These are phyloP conservation scores for Dryoscopus gambensis DNA, from an alignment of 2,113 vertebrate species.

Conservation along the genomic window DNA sequence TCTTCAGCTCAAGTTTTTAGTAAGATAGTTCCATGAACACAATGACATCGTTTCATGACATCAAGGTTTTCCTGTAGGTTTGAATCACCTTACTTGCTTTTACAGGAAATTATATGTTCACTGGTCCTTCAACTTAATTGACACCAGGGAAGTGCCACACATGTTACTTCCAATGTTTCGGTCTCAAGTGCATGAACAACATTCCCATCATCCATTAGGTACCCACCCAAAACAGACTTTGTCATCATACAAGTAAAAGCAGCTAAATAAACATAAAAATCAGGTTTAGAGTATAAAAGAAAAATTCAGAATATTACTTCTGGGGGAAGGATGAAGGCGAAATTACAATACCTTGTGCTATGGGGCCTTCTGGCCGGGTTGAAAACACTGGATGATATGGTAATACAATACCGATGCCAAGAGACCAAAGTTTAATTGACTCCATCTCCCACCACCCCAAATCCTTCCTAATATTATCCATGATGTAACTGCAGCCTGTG, in stretches of 20 bases:
- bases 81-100: background rate
- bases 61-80: conserved; percentile 33
- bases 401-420: background rate
- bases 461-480: background rate
- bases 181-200: background rate
- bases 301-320: background rate
- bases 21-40: background rate
- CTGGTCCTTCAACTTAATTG: background rate
- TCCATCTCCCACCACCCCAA: background rate
- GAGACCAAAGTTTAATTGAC: background rate
- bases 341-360: background rate
- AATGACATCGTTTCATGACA: background rate
- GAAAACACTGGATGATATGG: background rate
- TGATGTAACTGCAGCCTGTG: background rate
- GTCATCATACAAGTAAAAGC: background rate
- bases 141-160: background rate
- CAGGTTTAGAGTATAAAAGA: background rate
- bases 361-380: background rate
- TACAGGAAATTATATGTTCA: background rate
- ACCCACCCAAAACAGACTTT: background rate
- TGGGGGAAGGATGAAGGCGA: background rate
- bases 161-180: background rate
- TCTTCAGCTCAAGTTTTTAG: background rate
- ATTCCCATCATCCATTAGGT: background rate
- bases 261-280: conserved; percentile 31